Evolutionary conservation across 2,113 vertebrate species (phyloP), one percentile per base, ranked within the genome.

Genomic region (Pampusana beccarii): DNA sequence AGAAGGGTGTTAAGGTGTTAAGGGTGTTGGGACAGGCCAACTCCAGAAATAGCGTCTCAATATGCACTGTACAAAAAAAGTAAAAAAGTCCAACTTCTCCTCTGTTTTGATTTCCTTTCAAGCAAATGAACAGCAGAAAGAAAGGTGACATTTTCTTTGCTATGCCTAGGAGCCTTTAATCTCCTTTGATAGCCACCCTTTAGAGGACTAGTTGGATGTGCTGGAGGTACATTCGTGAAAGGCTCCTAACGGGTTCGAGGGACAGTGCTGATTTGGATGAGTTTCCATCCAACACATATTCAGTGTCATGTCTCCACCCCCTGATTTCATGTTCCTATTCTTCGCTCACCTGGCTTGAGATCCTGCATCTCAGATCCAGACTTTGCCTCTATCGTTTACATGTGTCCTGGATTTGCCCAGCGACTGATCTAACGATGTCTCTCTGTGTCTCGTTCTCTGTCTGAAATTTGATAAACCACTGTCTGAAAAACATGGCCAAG

Each of bases 401-500:
- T 34, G 53, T 36, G 13, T 80, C 19, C 4, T 24, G 36, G 18
- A 29, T 40, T 33, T 58, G 46, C 51, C 51, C 51, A 7, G 44
- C 1, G 6, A 34, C 33, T 80, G 5, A 23, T 34, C 65, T 60
- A 42, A 16, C 7, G 14, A 12, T 13, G 0, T 0, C 1, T n/a
- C 18, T 42, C 34, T 44, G 16, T 66, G 74, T 16, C 14, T 88
- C 62, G 2, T 33, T 26, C 48, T 4, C 25, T 62, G 21, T 3
- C 78, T 50, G 54, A 57, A 66, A 69, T 64, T 21, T 18, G 14
- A n/a, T 25, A 62, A 88, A 38, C 36, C 61, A 60, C 5, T 58
- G 64, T 67, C 42, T 72, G 61, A 14, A 58, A 23, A 5, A 42
- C 12, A 17, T 0, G 25, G 46, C 33, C 65, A 46, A 29, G 24